Evolutionary conservation across 2,888 invertebrate genomes (phyloP).

Genomic region (Lithophane leautieri): DNA sequence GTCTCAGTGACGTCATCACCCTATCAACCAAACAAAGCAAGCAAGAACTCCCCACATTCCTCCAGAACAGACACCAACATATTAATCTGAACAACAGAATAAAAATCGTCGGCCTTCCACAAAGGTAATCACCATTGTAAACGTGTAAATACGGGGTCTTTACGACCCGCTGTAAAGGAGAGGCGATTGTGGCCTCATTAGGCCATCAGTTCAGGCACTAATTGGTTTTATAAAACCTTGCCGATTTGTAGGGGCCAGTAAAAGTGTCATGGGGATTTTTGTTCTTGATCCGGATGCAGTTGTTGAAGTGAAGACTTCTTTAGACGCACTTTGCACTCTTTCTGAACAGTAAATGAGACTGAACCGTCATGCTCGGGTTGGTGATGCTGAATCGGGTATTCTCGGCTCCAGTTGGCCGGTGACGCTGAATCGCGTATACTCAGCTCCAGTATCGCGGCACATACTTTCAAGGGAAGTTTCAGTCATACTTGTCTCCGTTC

Average conservation of each 20-base stretch:
- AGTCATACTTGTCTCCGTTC: background rate
- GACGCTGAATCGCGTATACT: background rate
- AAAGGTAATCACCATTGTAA: slow-evolving; percentile 79
- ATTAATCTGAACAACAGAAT: slow-evolving; percentile 54
- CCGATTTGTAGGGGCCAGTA: slow-evolving; percentile 34
- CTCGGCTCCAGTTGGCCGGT: background rate
- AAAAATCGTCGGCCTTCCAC: slow-evolving; percentile 72
- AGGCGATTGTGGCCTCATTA: slow-evolving; percentile 60
- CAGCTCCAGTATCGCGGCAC: background rate
- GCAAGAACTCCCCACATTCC: slow-evolving; percentile 5
- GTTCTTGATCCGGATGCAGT: background rate
- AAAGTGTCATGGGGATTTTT: slow-evolving; percentile 12
- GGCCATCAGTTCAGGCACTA: slow-evolving; percentile 60
- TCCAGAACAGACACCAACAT: slow-evolving; percentile 21
- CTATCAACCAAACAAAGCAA: slow-evolving; percentile 34
- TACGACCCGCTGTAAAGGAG: slow-evolving; percentile 59
- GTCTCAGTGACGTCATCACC: slow-evolving; percentile 22
- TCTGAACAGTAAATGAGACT: background rate
- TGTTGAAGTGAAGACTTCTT: background rate
- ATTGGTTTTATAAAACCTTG: slow-evolving; percentile 62
- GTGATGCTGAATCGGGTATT: background rate
- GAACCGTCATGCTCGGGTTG: background rate
- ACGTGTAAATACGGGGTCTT: slow-evolving; percentile 73
- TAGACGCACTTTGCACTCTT: background rate
- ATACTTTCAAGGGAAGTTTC: background rate